phyloP scores from a whole-genome alignment of 2,888 invertebrate species.

The Bursaphelenchus okinawaensis region DNA sequence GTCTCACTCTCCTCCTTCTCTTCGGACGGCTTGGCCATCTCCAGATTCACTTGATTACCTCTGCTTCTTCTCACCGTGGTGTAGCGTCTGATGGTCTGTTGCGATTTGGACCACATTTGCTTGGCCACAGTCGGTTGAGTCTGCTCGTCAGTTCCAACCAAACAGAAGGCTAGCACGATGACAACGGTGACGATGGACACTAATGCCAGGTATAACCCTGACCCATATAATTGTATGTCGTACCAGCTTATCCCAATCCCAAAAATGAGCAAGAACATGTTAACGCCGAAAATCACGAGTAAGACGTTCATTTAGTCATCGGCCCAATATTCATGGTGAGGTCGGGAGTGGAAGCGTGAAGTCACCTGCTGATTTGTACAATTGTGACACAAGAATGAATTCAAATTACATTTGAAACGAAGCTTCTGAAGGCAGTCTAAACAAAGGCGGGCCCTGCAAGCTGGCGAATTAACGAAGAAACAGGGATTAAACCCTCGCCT shows the following conservation, averaged over 20 bases:
- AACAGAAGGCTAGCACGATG: constrained; percentile 46
- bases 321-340: background rate
- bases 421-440: background rate
- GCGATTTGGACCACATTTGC: constrained; percentile 51
- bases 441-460: background rate
- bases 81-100: constrained; percentile 48
- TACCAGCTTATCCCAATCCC: constrained; percentile 43
- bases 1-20: background rate
- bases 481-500: background rate
- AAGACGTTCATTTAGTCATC: constrained; percentile 24
- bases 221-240: constrained; percentile 48
- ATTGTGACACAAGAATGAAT: background rate
- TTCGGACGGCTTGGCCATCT: background rate
- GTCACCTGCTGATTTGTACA: constrained; percentile 3
- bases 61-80: constrained; percentile 10
- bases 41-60: background rate
- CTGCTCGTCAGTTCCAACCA: constrained; percentile 51
- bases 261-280: constrained; percentile 38
- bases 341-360: too few relatives aligned
- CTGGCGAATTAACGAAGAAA: background rate
- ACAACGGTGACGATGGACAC: constrained; percentile 24
- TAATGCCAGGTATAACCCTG: constrained; percentile 46
- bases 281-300: constrained; percentile 40
- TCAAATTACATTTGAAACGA: background rate
- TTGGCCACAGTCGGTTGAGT: constrained; percentile 53